Evolutionary conservation across 2,113 vertebrate species (phyloP).

Genomic region (Raja brachyura): DNA sequence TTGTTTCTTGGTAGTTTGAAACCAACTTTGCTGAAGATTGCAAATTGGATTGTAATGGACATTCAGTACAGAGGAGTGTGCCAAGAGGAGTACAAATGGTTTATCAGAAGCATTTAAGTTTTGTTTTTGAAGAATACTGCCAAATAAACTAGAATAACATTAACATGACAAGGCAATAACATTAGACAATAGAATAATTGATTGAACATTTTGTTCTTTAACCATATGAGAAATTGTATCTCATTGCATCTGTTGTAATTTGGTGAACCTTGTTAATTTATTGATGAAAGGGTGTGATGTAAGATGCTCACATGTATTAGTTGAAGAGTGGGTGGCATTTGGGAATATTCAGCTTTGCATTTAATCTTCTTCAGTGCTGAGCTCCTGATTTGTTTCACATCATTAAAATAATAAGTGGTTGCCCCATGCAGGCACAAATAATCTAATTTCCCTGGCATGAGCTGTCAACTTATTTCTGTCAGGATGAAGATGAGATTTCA

Average conservation of each 20-base stretch:
- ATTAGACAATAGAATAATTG: not conserved
- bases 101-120: not conserved
- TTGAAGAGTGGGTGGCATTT: not conserved
- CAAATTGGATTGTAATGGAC: not conserved
- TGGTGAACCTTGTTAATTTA: not conserved
- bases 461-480: not conserved
- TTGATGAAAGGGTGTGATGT: not conserved
- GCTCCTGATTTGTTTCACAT: not conserved
- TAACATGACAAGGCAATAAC: not conserved
- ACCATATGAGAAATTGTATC: not conserved
- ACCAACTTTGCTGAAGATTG: not conserved
- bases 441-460: not conserved
- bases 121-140: not conserved
- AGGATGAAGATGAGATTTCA: too few relatives aligned
- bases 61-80: not conserved
- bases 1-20: constrained; percentile 4
- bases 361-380: not conserved
- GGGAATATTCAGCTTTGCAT: not conserved
- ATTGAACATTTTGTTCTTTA: not conserved
- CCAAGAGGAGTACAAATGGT: not conserved
- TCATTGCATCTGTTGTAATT: not conserved
- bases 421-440: not conserved
- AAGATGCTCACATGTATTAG: not conserved
- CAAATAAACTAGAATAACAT: not conserved
- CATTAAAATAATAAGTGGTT: not conserved